Conservation (phyloP, 2,113 vertebrate genomes). For the Taurulus bubalis region DNA sequence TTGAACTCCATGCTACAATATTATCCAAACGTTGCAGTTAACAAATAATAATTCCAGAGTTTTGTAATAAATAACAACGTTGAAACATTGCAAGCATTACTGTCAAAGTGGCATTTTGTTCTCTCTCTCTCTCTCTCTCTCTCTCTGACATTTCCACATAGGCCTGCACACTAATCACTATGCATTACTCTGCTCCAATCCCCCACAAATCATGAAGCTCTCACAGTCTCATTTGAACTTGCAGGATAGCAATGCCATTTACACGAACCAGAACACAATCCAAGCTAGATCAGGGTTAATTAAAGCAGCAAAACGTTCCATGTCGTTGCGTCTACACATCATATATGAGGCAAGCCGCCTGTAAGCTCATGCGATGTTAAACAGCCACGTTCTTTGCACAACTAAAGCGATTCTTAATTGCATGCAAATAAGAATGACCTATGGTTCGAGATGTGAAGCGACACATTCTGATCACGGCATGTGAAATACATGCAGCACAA, state of each 20-base stretch:
- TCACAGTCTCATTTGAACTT: constrained; percentile 44
- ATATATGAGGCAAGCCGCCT: constrained; percentile 15
- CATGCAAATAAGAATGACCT: constrained; percentile 71
- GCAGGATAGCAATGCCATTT: constrained; percentile 41
- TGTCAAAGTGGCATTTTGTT: neutral
- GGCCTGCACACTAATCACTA: constrained; percentile 22
- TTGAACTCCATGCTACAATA: constrained; percentile 6
- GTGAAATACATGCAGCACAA: constrained; percentile 21
- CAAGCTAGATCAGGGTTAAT: constrained; percentile 61
- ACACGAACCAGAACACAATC: constrained; percentile 40
- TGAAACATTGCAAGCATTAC: neutral
- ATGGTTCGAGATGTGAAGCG: constrained; percentile 49
- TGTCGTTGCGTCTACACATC: constrained; percentile 17
- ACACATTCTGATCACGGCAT: constrained; percentile 25
- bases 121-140: neutral
- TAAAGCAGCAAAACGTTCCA: constrained; percentile 29
- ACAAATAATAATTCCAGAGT: neutral
- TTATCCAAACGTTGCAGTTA: neutral
- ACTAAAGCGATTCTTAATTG: constrained; percentile 59
- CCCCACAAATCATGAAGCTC: constrained; percentile 12
- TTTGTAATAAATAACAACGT: neutral
- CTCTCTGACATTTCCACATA: constrained; percentile 30
- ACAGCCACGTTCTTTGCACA: constrained; percentile 29
- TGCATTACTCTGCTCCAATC: constrained; percentile 7
- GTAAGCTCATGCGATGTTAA: constrained; percentile 24